Evolutionary conservation across 23 tunicate genomes (phyloP).

Genomic region (Halocynthia roretzi): DNA sequence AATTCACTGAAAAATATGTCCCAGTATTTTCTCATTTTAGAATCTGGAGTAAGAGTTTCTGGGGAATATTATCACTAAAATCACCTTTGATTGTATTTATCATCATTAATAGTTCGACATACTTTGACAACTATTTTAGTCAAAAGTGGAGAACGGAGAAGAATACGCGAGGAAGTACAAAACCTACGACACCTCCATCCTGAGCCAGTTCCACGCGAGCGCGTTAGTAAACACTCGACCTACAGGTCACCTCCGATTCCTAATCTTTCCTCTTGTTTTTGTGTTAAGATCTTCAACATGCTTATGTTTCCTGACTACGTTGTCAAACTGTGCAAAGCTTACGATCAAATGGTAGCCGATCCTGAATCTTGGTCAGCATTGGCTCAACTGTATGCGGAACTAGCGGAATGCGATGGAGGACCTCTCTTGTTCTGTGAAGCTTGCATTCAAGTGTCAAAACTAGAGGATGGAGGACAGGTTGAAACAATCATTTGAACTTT

Average conservation of each 20-base stretch:
- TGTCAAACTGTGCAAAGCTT: slow-evolving; percentile 44
- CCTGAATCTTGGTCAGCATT: slow-evolving; percentile 43
- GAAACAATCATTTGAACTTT: not conserved
- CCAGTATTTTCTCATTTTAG: too few species aligned
- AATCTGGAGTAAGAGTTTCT: too few species aligned
- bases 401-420: slow-evolving; percentile 38
- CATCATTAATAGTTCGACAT: not conserved
- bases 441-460: slow-evolving; percentile 19
- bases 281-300: slow-evolving; percentile 48
- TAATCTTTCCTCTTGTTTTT: not conserved
- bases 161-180: not conserved
- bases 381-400: slow-evolving; percentile 43
- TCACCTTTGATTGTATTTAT: too few species aligned
- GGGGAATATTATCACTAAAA: too few species aligned
- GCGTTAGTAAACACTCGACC: slow-evolving; percentile 6
- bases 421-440: slow-evolving; percentile 31
- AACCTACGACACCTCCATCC: slow-evolving; percentile 12
- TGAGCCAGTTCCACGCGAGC: slow-evolving; percentile 54
- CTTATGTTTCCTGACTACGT: slow-evolving; percentile 69
- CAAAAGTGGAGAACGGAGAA: not conserved
- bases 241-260: too few species aligned
- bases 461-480: slow-evolving; percentile 38
- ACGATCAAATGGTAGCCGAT: slow-evolving; percentile 39
- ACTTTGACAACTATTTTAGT: not conserved
- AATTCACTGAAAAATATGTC: too few species aligned